A percentile compares a stretch with the other conserved stretches of the same genome.
These are phyloP conservation scores for Urocolius indicus DNA, from an alignment of 2,113 vertebrate species.

Conservation along the genomic window DNA sequence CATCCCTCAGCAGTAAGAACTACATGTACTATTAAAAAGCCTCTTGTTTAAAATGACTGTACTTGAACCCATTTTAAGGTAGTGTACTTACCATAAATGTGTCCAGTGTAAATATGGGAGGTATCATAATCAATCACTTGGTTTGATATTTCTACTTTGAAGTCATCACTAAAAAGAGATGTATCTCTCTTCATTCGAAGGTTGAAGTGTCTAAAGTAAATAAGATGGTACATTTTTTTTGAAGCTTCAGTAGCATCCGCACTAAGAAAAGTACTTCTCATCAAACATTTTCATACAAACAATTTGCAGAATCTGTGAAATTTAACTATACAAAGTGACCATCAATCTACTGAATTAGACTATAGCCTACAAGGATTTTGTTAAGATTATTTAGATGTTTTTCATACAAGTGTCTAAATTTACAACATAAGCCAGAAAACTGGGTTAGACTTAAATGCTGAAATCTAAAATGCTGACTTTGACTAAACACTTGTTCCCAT, in stretches of 20 bases:
- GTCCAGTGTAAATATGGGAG: conserved; percentile 97
- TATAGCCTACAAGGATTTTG: background rate
- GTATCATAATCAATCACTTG: conserved; percentile 86
- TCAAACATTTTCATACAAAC: background rate
- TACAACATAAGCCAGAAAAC: background rate
- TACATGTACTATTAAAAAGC: background rate
- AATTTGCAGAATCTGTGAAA: background rate
- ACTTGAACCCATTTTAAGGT: background rate
- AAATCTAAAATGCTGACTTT: background rate
- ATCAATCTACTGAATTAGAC: background rate
- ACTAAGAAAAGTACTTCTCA: background rate
- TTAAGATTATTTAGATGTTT: background rate
- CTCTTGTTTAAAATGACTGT: background rate
- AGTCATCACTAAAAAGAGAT: conserved; percentile 89
- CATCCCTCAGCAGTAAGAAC: background rate
- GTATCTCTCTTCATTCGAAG: conserved; percentile 93
- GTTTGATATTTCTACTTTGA: conserved; percentile 90
- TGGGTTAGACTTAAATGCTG: background rate
- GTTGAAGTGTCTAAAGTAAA: conserved; percentile 88
- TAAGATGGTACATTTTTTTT: background rate
- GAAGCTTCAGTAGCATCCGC: background rate
- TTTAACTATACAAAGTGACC: background rate
- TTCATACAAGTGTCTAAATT: background rate
- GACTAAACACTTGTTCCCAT: background rate
- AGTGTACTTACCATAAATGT: conserved; percentile 89